Percentiles rank a stretch among this genome's conserved stretches.
Evolutionary conservation across 2,888 invertebrate genomes (phyloP).

Genomic region (Hypolimnas misippus): DNA sequence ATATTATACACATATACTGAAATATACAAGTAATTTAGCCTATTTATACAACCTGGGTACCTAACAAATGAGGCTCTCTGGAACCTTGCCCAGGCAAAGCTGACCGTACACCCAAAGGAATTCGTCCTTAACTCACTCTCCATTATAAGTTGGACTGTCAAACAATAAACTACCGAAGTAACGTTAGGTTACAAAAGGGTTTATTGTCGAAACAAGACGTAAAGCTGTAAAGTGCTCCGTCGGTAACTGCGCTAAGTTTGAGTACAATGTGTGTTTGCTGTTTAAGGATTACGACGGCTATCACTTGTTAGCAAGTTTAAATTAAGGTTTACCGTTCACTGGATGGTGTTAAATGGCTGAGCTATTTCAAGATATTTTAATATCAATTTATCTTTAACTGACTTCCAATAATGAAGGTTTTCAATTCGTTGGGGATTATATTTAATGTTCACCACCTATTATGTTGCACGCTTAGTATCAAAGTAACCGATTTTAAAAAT

Average conservation of each 20-base stretch:
- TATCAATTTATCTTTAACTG: no score
- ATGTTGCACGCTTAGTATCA: no score
- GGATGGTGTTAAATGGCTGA: not conserved
- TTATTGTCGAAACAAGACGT: constrained; percentile 16
- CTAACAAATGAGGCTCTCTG: no score
- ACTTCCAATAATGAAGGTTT: no score
- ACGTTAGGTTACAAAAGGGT: constrained; percentile 11
- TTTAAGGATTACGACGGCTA: constrained; percentile 8
- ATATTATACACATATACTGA: no score
- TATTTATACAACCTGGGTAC: no score
- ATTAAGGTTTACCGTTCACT: not conserved
- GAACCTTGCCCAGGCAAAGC: not conserved
- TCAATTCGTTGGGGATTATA: no score
- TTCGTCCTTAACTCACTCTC: not conserved
- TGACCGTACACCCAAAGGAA: not conserved
- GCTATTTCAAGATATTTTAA: no score
- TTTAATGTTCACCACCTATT: no score
- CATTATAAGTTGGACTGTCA: constrained; percentile 8
- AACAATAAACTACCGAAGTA: constrained; percentile 20
- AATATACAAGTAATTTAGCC: no score
- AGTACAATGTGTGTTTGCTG: constrained; percentile 8
- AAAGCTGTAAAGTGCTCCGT: constrained; percentile 22
- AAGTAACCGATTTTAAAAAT: no score
- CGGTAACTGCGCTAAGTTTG: constrained; percentile 10
- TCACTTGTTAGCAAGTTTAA: constrained; percentile 11